Base-by-base conservation (phyloP, 2,888 invertebrate genomes). In the Tuta absoluta region DNA sequence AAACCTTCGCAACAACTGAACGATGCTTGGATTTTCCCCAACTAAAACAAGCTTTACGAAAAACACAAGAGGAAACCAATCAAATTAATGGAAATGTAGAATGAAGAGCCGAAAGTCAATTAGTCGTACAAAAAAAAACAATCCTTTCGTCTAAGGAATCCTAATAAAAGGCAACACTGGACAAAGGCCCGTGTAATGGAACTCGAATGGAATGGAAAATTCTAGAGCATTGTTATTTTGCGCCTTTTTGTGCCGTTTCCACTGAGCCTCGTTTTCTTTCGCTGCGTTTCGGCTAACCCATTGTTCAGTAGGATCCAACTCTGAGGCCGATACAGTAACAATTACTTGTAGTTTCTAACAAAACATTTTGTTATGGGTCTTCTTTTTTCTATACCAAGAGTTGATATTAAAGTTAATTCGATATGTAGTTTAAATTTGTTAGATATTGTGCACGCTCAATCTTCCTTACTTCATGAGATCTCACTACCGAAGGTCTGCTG, bases 151-250 rank as follows among this genome's bases (percentile, higher is more conserved):
- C 10, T 37, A 38, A 58, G 38, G 58, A 58, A 58, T 38, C 58
- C 58, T 58, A 37, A 67, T 70, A 73, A 72, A 51, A 71, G 66
- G 72, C 69, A 60, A 61, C 75, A 68, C 72, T 72, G 72, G 74
- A 81, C 78, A 77, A 78, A 80, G 73, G 74, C 77, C 73, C 71
- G 65, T 73, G 78, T 81, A 82, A 81, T 79, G 75, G 82, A 81
- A 79, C 77, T 72, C 76, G 76, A 78, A 79, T 76, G 72, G 78
- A 79, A 79, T 77, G 70, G 70, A 70, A 69, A 70, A 71, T 68
- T 71, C 71, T 70, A 63, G 45, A 45, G 23, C 67, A 67, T 68
- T 68, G 69, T 70, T 67, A 67, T 69, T 64, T 45, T 59, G 58
- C 19, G 58, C 58, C 38, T 58, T 58, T 58, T 61, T 28, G 45